Conservation (phyloP, 2,113 vertebrate genomes). For the Tringa solitaria region DNA sequence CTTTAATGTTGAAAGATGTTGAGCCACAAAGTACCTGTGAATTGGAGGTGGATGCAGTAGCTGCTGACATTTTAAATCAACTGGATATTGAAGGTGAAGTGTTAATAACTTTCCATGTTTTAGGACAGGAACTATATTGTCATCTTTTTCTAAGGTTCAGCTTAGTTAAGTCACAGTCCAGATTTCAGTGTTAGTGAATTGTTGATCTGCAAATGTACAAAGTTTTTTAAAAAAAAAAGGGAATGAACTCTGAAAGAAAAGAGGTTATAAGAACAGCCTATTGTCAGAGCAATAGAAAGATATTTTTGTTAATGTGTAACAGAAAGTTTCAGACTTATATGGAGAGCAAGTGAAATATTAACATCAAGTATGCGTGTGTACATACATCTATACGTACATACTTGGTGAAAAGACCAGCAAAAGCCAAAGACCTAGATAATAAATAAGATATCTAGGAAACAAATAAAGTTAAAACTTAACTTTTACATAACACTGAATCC, state of each 20-base stretch:
- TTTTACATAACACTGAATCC: not conserved
- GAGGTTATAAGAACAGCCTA: not conserved
- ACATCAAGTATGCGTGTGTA: not conserved
- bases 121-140: not conserved
- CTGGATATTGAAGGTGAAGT: constrained; percentile 91
- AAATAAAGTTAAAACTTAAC: not conserved
- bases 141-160: not conserved
- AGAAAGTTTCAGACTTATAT: not conserved
- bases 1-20: constrained; percentile 86
- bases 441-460: not conserved
- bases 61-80: constrained; percentile 93
- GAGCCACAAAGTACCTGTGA: constrained; percentile 94
- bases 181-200: not conserved
- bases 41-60: constrained; percentile 96
- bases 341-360: not conserved
- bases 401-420: not conserved
- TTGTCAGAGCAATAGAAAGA: not conserved
- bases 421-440: not conserved
- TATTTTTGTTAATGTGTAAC: not conserved
- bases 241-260: not conserved
- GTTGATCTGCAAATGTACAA: not conserved
- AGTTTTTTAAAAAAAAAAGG: not conserved
- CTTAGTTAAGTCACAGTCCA: not conserved
- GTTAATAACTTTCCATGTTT: not conserved
- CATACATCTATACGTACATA: not conserved